Base-by-base conservation (phyloP, 2,113 vertebrate species). In the Myiagra hebetior region DNA sequence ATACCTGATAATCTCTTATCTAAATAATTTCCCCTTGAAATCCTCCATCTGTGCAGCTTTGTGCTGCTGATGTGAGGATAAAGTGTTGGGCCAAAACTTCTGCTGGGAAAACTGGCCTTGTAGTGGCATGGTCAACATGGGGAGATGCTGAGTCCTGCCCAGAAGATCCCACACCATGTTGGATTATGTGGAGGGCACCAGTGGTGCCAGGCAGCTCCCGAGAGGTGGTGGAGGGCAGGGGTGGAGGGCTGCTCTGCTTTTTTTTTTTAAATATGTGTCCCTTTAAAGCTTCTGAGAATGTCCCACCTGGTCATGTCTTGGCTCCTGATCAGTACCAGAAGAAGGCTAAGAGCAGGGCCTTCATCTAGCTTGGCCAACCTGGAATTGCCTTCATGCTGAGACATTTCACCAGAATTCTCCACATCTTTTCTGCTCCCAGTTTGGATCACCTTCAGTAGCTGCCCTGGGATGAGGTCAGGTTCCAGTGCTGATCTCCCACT, bases 11-110 rank as follows among this genome's bases (percentile, higher is more conserved):
- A 94, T 96, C 75, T 95, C 90, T 80, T 93, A 96, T 80, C 94
- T 95, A 94, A 96, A 96, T 96, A 93, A 95, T 94, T 93, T 96
- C 85, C 89, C 75, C 87, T 95, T 93, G 90, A 95, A 97, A 89
- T 91, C 78, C 72, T 77, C 93, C 90, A 77, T 91, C 93, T 97
- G 78, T 63, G 70, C 85, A 69, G 55, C 67, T 94, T 49, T 82
- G 69, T 94, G 87, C 62, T 87, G 87, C 69, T 77, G 82, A 80
- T 87, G 78, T 59, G 62, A 90, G 55, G 47, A 85, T 47, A 69
- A 87, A 87, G 14, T 50, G 37, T 46, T 81, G 72, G 68, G 56
- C 69, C 52, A 85, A 78, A 74, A 77, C 28, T 90, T 92, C 72
- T 84, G 56, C 53, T 70, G 57, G 23, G 50, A 21, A 53, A 87